Percentiles rank a stretch among this genome's conserved stretches.
Evolutionary conservation across 2,888 invertebrate species (phyloP).

Genomic region (Lamellibrachia columna): DNA sequence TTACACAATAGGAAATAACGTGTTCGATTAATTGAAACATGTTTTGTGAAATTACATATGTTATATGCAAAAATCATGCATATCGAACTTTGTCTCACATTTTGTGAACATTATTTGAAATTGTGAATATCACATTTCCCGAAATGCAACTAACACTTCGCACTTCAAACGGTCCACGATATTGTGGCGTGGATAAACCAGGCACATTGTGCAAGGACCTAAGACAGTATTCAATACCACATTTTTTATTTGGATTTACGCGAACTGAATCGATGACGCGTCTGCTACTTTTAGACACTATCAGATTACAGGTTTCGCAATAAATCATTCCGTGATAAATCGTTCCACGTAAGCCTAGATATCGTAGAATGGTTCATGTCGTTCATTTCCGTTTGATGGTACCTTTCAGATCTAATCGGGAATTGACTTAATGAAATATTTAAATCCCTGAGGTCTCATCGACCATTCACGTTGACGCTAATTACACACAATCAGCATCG

Average conservation of each 20-base stretch:
- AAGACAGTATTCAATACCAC: background rate
- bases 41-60: too few relatives aligned
- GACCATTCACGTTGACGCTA: background rate
- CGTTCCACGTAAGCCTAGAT: background rate
- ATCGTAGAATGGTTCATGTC: background rate
- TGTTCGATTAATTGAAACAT: too few relatives aligned
- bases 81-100: too few relatives aligned
- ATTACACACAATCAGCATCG: background rate
- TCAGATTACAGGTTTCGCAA: background rate
- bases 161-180: too few relatives aligned
- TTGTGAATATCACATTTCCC: too few relatives aligned
- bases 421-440: background rate
- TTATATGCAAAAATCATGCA: too few relatives aligned
- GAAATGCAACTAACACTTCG: too few relatives aligned
- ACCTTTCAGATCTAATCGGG: background rate
- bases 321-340: background rate
- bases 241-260: background rate
- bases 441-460: background rate
- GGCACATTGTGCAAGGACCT: background rate
- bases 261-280: background rate
- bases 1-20: too few relatives aligned
- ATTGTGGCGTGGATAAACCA: too few relatives aligned
- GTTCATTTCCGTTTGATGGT: background rate
- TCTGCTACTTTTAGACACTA: background rate
- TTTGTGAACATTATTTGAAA: too few relatives aligned